These are phyloP conservation scores for Poeciliopsis gracilis DNA, from an alignment of 2,797 vertebrate genomes.

Conservation along the genomic window DNA sequence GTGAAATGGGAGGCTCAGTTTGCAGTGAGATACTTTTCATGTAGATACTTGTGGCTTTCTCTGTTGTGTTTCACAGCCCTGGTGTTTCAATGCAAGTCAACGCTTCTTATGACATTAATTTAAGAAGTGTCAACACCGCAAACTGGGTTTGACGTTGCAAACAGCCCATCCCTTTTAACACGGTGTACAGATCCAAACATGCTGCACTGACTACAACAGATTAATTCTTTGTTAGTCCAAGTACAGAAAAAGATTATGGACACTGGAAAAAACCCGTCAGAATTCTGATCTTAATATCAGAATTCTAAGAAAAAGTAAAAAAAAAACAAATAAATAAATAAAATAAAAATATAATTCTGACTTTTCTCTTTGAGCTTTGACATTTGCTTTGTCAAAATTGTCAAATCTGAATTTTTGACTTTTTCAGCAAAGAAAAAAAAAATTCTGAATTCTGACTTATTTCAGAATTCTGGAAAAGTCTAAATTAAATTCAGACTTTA, in stretches of 20 bases:
- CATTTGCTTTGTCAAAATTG: too few relatives aligned
- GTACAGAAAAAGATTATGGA: not conserved
- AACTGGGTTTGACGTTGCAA: not conserved
- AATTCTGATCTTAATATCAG: not conserved
- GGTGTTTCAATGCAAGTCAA: not conserved
- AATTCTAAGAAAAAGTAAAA: too few relatives aligned
- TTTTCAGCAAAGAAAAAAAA: not conserved
- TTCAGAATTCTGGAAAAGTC: not conserved
- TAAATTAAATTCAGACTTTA: too few relatives aligned
- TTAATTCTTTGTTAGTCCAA: not conserved
- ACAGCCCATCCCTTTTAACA: not conserved
- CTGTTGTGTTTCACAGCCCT: not conserved
- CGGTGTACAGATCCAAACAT: not conserved
- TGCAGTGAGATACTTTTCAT: not conserved
- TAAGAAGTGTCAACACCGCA: too few relatives aligned
- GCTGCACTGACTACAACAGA: not conserved
- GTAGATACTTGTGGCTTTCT: not conserved
- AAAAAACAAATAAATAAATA: too few relatives aligned
- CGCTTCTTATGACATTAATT: not conserved
- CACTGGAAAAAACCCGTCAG: not conserved
- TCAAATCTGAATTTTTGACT: too few relatives aligned
- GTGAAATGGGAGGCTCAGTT: not conserved
- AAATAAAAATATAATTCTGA: too few relatives aligned
- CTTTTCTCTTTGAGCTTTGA: too few relatives aligned
- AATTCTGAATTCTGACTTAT: not conserved